Evolutionary conservation across 2,113 vertebrate genomes (phyloP).

Genomic region (Calyptomena viridis): DNA sequence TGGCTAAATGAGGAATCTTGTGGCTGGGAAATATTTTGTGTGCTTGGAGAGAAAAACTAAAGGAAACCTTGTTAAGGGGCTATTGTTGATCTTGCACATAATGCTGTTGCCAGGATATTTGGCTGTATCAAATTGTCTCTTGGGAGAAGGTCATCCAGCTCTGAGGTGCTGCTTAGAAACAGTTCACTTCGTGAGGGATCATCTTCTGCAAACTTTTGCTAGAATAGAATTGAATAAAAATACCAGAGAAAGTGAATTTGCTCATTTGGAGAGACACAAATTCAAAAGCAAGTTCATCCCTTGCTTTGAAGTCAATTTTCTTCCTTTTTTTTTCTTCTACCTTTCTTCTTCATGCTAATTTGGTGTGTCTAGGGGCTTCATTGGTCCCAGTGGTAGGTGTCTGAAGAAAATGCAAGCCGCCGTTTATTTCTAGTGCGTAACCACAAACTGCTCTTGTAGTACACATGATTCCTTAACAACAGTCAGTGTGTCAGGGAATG

Average conservation of each 20-base stretch:
- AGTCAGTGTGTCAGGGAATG: not conserved
- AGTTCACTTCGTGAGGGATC: not conserved
- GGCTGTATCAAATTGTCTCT: not conserved
- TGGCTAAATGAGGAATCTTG: not conserved
- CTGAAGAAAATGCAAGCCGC: not conserved
- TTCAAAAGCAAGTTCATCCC: not conserved
- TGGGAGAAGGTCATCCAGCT: not conserved
- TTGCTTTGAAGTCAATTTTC: fast-evolving
- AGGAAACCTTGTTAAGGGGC: not conserved
- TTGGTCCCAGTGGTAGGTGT: not conserved
- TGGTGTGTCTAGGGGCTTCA: fast-evolving
- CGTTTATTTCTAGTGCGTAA: not conserved
- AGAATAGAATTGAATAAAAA: not conserved
- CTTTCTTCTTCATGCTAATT: not conserved
- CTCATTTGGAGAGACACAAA: not conserved
- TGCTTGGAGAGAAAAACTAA: not conserved
- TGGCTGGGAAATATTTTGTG: not conserved
- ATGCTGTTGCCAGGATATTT: not conserved
- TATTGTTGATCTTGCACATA: not conserved
- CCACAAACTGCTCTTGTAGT: not conserved
- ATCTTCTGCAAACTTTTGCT: not conserved
- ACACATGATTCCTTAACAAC: not conserved
- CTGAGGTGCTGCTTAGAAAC: not conserved
- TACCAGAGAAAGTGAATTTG: not conserved
- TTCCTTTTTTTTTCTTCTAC: fast-evolving